Base-by-base conservation (phyloP, 1,140 invertebrate genomes). In the Hormaphis cornu region DNA sequence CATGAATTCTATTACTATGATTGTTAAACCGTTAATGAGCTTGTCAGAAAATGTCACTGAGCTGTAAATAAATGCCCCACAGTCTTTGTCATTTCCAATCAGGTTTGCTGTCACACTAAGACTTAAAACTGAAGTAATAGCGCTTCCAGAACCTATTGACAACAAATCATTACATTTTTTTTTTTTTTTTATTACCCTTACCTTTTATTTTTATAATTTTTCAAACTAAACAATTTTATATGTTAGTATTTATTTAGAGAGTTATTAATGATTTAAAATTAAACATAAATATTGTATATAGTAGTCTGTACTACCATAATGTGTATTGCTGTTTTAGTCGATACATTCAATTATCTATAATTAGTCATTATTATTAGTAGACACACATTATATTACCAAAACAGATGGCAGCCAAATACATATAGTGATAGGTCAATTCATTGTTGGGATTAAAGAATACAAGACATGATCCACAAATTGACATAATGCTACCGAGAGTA, bases 21-120 rank as follows among this genome's bases (percentile, higher is more conserved):
- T 89, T 35, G 89, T 89, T 18, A 92, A 76, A 7, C 95, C 95
- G 74, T 93, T 90, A 24, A 94, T 84, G 14, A 97, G 79, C 83
- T 97, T 97, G 77, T 97, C 94, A 7, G 90, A 85, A 79, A 97
- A 95, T 72, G 92, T 95, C 76, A 97, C 95, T 33, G 89, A 85
- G 28, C 93, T 94, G 79, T 95, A 97, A 42, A 97, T 90, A 73
- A 93, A 88, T 9, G 92, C 94, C 59, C 93, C 90, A 74, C 87
- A 90, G 77, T 91, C 86, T 1, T 88, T 90, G 80, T 94, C 90
- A 4, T 85, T 82, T 46, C 90, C 91, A 74, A 97, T 96, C 58
- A 97, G 80, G 80, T 96, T 91, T 5, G 93, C 89, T 0, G 92
- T 95, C 48, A 96, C 85, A 73, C 90, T 90, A n/a, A 97, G 80